These are phyloP conservation scores for Chloropsis hardwickii DNA, from an alignment of 2,113 vertebrate genomes.

Conservation along the genomic window DNA sequence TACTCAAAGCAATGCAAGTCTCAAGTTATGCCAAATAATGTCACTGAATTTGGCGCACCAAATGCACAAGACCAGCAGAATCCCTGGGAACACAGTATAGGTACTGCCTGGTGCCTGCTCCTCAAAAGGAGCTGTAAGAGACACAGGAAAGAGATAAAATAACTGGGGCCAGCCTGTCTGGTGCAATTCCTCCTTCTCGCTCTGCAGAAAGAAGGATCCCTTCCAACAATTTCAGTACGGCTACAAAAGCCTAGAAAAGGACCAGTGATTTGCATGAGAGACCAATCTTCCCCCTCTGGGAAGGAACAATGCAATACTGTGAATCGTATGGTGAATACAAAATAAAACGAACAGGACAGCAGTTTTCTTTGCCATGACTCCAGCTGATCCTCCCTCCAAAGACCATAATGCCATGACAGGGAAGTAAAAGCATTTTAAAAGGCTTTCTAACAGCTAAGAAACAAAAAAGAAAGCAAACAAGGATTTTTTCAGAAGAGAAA, in stretches of 20 bases:
- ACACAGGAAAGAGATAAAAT: conserved; percentile 59
- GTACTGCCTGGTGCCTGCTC: conserved; percentile 5
- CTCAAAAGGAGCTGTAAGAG: conserved; percentile 26
- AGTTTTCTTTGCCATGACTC: conserved; percentile 58
- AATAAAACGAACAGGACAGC: conserved; percentile 51
- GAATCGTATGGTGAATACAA: conserved; percentile 43
- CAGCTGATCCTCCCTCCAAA: conserved; percentile 49
- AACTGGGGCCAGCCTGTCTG: conserved; percentile 40
- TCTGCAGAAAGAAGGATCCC: conserved; percentile 27
- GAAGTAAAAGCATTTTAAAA: conserved; percentile 54
- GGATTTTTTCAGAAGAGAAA: conserved; percentile 7
- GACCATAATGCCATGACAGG: conserved; percentile 27
- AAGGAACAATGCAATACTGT: conserved; percentile 58
- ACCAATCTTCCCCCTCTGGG: conserved; percentile 46
- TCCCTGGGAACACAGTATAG: conserved; percentile 5
- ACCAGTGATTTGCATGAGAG: conserved; percentile 65
- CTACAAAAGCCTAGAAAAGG: conserved; percentile 62
- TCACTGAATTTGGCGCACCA: neutral
- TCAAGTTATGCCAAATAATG: neutral
- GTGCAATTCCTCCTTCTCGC: neutral
- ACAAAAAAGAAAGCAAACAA: conserved; percentile 54
- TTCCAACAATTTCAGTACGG: conserved; percentile 50
- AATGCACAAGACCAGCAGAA: neutral
- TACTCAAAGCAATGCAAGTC: neutral
- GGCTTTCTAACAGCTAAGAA: conserved; percentile 38